These are phyloP conservation scores for Machaerirhynchus nigripectus DNA, from an alignment of 2,113 vertebrate genomes.

Conservation along the genomic window DNA sequence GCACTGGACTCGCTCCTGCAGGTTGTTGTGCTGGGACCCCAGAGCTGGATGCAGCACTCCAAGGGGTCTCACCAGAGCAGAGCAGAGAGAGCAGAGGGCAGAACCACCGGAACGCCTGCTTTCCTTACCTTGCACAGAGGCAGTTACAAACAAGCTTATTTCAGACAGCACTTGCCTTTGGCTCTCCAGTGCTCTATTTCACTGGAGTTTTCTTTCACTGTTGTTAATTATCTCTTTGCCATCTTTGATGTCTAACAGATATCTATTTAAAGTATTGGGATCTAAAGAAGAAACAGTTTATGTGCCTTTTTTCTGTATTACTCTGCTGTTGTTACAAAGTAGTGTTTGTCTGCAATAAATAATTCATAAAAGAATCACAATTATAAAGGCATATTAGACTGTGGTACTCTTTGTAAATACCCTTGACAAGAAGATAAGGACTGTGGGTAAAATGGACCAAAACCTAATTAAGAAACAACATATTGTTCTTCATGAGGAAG, in stretches of 20 bases:
- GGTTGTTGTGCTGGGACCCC: background rate
- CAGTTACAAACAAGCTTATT: background rate
- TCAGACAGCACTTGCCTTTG: slow-evolving; percentile 11
- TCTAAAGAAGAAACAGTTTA: slow-evolving; percentile 29
- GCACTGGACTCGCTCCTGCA: background rate
- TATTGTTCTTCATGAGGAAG: background rate
- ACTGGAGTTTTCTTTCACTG: background rate
- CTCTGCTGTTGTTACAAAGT: background rate
- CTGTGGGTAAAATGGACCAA: background rate
- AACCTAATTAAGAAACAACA: background rate
- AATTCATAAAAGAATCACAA: background rate
- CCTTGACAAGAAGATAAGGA: background rate
- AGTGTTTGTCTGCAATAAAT: background rate
- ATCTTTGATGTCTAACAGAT: slow-evolving; percentile 21
- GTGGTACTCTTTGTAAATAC: background rate
- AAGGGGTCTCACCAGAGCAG: background rate
- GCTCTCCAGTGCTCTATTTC: slow-evolving; percentile 4
- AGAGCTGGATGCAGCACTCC: background rate
- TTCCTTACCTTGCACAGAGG: background rate
- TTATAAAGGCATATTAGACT: background rate
- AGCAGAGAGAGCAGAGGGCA: background rate
- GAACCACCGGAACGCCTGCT: background rate
- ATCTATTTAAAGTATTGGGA: slow-evolving; percentile 43
- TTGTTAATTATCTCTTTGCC: slow-evolving; percentile 43
- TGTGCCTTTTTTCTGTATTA: slow-evolving; percentile 5